phyloP scores from a whole-genome alignment of 2,113 vertebrate genomes.

The Periophthalmodon schlosseri region DNA sequence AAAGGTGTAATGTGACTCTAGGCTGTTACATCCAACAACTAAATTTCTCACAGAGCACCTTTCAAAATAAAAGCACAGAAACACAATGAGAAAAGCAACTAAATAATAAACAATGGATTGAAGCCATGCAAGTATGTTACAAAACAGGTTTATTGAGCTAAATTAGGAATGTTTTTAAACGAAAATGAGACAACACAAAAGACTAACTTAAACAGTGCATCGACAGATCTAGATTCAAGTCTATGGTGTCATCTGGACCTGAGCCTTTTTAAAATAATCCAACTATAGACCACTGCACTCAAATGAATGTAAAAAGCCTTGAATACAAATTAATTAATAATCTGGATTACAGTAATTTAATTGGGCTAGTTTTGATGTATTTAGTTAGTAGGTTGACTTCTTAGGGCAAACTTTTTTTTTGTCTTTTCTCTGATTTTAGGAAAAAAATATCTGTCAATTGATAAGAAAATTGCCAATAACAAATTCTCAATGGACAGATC shows the following conservation, averaged over 20 bases:
- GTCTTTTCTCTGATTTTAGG: not conserved
- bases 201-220: not conserved
- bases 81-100: not conserved
- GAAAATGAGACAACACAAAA: constrained; percentile 25
- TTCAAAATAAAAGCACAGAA: constrained; percentile 15
- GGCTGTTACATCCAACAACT: not conserved
- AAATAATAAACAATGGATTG: constrained; percentile 13
- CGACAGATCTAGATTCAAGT: constrained; percentile 14
- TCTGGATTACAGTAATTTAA: not conserved
- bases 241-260: constrained; percentile 13
- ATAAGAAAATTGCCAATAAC: not conserved
- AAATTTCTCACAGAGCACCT: not conserved
- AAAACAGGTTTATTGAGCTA: constrained; percentile 62
- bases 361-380: too few relatives aligned
- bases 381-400: too few relatives aligned
- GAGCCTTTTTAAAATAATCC: constrained; percentile 5
- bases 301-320: not conserved
- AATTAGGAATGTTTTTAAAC: constrained; percentile 58
- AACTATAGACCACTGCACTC: not conserved
- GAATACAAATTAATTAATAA: not conserved
- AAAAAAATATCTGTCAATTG: not conserved
- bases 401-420: too few relatives aligned
- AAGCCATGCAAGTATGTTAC: constrained; percentile 51
- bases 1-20: too few relatives aligned
- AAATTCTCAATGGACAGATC: not conserved